Conservation (phyloP, 1,140 invertebrate species). For the Eupeodes corollae region DNA sequence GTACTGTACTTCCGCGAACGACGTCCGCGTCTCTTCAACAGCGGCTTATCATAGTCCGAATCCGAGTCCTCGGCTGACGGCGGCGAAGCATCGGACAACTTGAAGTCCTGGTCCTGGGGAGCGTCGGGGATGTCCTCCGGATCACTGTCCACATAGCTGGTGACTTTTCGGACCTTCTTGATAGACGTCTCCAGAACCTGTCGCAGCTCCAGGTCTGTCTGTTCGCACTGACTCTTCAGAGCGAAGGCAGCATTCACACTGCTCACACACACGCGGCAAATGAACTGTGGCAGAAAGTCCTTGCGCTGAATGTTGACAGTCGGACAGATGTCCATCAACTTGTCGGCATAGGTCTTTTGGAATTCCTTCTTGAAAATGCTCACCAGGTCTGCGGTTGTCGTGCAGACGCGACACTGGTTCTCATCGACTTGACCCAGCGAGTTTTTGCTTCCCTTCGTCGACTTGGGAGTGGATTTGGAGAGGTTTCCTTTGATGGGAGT, state of each 20-base stretch:
- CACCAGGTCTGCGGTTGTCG: constrained; percentile 19
- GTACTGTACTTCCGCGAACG: constrained; percentile 8
- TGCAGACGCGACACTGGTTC: constrained; percentile 33
- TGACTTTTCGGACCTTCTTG: constrained; percentile 33
- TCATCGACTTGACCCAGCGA: constrained; percentile 15
- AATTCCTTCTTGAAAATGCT: constrained; percentile 26
- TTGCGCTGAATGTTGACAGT: constrained; percentile 27
- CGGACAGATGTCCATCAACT: constrained; percentile 30
- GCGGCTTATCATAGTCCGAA: constrained; percentile 17
- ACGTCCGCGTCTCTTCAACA: constrained; percentile 13
- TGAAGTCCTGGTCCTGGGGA: constrained; percentile 31
- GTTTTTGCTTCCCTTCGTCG: too few relatives aligned
- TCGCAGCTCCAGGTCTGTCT: constrained; percentile 30
- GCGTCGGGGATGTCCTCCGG: constrained; percentile 28
- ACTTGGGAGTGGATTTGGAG: too few relatives aligned
- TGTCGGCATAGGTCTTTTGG: constrained; percentile 23
- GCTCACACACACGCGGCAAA: constrained; percentile 24
- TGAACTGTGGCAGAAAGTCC: constrained; percentile 35
- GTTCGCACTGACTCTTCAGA: constrained; percentile 30
- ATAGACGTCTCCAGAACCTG: constrained; percentile 35
- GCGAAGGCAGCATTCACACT: constrained; percentile 27
- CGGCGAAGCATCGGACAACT: constrained; percentile 30
- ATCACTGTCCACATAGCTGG: constrained; percentile 33
- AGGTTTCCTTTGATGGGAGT: too few relatives aligned
- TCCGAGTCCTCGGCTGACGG: constrained; percentile 31